Evolutionary conservation across 92 coral and sea anemone genomes (phyloP).

Genomic region (Phymanthus crucifer): DNA sequence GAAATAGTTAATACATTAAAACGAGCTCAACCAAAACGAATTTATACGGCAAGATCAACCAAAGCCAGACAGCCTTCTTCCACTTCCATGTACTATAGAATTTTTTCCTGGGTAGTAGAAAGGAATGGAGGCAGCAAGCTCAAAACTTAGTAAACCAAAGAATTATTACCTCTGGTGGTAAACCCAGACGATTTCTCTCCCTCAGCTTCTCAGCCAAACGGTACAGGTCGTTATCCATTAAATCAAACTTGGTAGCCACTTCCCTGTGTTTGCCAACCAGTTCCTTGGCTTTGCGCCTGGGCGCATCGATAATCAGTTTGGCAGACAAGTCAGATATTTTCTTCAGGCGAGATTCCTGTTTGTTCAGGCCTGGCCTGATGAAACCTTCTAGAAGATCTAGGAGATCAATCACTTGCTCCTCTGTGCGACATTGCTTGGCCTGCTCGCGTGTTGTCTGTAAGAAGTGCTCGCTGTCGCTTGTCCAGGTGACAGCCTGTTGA

Average conservation of each 20-base stretch:
- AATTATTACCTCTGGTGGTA: constrained; percentile 65
- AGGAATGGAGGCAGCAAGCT: neutral
- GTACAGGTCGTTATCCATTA: constrained; percentile 84
- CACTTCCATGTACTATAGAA: too few relatives aligned
- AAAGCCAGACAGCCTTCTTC: too few relatives aligned
- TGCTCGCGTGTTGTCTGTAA: constrained; percentile 80
- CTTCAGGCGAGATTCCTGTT: constrained; percentile 85
- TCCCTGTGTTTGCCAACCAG: constrained; percentile 83
- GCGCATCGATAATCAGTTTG: constrained; percentile 76
- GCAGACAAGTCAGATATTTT: constrained; percentile 93
- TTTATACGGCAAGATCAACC: too few relatives aligned
- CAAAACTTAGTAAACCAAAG: neutral
- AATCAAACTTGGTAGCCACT: constrained; percentile 76
- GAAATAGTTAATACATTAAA: neutral
- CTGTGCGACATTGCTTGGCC: constrained; percentile 83
- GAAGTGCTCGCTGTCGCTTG: constrained; percentile 96
- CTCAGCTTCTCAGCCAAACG: constrained; percentile 83
- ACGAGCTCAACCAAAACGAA: neutral
- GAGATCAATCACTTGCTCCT: constrained; percentile 83
- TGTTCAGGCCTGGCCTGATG: constrained; percentile 90
- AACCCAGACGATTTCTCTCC: constrained; percentile 71
- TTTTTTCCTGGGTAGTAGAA: too few relatives aligned
- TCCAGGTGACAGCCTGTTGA: constrained; percentile 85
- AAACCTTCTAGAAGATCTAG: constrained; percentile 86
- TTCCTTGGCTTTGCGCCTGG: constrained; percentile 76